Percentiles rank a stretch among this genome's conserved stretches.
Evolutionary conservation across 92 coral and sea anemone genomes (phyloP).

Genomic region (Hydrozoanthus gracilis): DNA sequence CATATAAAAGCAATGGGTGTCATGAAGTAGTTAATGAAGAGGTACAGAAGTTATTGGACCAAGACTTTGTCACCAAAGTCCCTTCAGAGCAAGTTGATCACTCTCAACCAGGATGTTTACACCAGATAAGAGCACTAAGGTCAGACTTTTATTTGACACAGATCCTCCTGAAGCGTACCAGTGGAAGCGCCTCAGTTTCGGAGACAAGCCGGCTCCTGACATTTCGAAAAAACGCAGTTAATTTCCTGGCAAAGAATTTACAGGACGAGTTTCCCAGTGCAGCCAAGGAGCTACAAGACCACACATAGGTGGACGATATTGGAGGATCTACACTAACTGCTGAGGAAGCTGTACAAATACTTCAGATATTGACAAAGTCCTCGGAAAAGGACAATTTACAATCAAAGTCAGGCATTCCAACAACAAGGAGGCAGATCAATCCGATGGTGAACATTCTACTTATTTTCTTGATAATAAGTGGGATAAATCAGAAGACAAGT

Average conservation of each 20-base stretch:
- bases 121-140: slow-evolving; percentile 47
- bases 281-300: slow-evolving; percentile 60
- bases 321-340: slow-evolving; percentile 58
- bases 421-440: slow-evolving; percentile 47
- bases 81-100: slow-evolving; percentile 45
- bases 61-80: slow-evolving; percentile 49
- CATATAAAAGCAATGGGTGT: slow-evolving; percentile 69
- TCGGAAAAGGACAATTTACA: slow-evolving; percentile 54
- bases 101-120: slow-evolving; percentile 41
- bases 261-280: slow-evolving; percentile 62
- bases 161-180: slow-evolving; percentile 66
- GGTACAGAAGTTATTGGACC: slow-evolving; percentile 70
- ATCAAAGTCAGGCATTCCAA: slow-evolving; percentile 71
- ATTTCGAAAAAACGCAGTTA: slow-evolving; percentile 59
- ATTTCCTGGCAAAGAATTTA: slow-evolving; percentile 58
- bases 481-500: slow-evolving; percentile 60
- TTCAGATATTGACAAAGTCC: slow-evolving; percentile 58
- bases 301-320: slow-evolving; percentile 67
- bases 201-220: slow-evolving; percentile 77
- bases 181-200: slow-evolving; percentile 65
- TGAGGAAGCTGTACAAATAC: slow-evolving; percentile 58
- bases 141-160: slow-evolving; percentile 59
- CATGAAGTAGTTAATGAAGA: slow-evolving; percentile 48
- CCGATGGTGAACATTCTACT: slow-evolving; percentile 45
- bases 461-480: slow-evolving; percentile 68